These are phyloP conservation scores for Palaemon carinicauda DNA, from an alignment of 1,140 invertebrate genomes.

Conservation along the genomic window DNA sequence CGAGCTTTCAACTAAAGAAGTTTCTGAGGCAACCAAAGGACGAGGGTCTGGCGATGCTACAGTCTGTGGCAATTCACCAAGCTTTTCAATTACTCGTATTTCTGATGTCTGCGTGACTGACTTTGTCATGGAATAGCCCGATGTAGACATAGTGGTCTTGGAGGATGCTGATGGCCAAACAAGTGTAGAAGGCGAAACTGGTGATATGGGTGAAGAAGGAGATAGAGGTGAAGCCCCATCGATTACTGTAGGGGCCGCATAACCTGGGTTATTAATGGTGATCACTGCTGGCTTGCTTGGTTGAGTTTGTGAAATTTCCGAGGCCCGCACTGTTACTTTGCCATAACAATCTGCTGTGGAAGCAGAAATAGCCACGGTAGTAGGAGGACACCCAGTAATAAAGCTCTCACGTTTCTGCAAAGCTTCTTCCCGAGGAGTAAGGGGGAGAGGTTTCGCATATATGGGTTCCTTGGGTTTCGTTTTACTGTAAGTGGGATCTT, in stretches of 20 bases:
- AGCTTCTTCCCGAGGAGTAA: conserved; percentile 28
- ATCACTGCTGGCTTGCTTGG: conserved; percentile 38
- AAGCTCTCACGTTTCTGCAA: conserved; percentile 30
- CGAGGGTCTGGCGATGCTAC: conserved; percentile 4
- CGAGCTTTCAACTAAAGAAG: conserved; percentile 32
- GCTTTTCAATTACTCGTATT: neutral
- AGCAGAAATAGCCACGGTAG: neutral
- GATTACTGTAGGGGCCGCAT: conserved; percentile 16
- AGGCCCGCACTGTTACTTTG: conserved; percentile 48
- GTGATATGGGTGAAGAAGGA: neutral
- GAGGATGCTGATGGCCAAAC: neutral
- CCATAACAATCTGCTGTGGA: neutral
- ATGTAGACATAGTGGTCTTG: neutral
- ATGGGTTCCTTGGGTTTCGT: conserved; percentile 52
- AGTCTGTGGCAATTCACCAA: neutral
- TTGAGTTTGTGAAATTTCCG: conserved; percentile 44
- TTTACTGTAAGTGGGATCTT: conserved; percentile 29
- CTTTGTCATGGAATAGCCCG: neutral
- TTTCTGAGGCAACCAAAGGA: conserved; percentile 14
- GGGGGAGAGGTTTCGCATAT: conserved; percentile 53
- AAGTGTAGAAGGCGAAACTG: neutral
- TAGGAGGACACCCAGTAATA: conserved; percentile 6
- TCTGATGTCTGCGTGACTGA: neutral
- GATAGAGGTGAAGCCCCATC: neutral
- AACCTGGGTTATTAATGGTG: conserved; percentile 53